Conservation (phyloP, 2,888 invertebrate species). For the Tanytarsus gracilentus region DNA sequence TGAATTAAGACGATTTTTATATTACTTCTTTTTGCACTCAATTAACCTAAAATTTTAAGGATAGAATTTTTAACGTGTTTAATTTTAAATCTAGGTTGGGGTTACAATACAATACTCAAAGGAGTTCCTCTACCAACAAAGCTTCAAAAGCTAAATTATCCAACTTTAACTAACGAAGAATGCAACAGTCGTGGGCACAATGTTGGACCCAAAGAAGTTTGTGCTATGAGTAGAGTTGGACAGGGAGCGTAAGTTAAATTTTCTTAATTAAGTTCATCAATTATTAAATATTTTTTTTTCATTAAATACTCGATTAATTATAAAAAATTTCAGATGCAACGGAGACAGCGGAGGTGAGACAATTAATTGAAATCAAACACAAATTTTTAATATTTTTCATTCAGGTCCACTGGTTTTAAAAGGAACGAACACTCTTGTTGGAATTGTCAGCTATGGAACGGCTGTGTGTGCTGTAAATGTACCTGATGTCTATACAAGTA, state of each 20-base stretch:
- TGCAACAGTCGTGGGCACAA: constrained; percentile 36
- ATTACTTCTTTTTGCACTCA: no score
- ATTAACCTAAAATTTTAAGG: no score
- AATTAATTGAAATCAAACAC: no score
- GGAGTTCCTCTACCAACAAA: constrained; percentile 34
- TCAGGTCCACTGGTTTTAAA: constrained; percentile 39
- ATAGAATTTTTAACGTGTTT: no score
- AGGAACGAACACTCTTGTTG: constrained; percentile 34
- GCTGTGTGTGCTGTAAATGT: constrained; percentile 32
- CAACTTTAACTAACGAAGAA: constrained; percentile 37
- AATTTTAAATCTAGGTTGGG: no score
- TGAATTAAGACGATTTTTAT: neutral
- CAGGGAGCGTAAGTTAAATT: constrained; percentile 38
- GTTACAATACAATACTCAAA: neutral
- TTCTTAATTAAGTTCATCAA: no score
- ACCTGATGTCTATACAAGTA: constrained; percentile 39
- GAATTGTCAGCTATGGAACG: constrained; percentile 39
- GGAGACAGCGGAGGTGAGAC: no score
- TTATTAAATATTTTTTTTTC: no score
- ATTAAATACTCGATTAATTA: no score
- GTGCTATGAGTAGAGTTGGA: constrained; percentile 34
- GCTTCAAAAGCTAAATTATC: constrained; percentile 37
- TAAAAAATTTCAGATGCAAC: no score
- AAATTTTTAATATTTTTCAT: no score
- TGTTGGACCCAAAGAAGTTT: constrained; percentile 38